A percentile compares a stretch with the other conserved stretches of the same genome.
phyloP scores from a whole-genome alignment of 1,140 invertebrate genomes.

The Cotesia glomerata region DNA sequence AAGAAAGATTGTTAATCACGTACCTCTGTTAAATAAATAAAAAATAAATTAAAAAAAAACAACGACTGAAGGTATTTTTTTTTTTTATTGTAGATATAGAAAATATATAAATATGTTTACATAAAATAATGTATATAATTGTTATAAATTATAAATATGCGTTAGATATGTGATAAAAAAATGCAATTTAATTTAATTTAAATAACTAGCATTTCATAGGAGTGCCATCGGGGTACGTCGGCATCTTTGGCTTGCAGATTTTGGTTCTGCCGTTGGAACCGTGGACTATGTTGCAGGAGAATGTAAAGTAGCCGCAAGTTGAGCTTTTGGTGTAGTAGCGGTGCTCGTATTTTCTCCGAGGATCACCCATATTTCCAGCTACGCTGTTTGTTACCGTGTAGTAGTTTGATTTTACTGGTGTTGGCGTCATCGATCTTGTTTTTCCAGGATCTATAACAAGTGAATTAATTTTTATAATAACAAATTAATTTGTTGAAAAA shows the following conservation, averaged over 20 bases:
- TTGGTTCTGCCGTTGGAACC: slow-evolving; percentile 78
- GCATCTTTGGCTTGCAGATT: slow-evolving; percentile 77
- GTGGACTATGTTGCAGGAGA: slow-evolving; percentile 79
- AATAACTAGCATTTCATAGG: slow-evolving; percentile 59
- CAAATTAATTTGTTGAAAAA: too few relatives aligned
- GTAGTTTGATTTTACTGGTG: slow-evolving; percentile 48
- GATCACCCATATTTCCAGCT: slow-evolving; percentile 71
- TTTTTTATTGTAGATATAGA: slow-evolving; percentile 9
- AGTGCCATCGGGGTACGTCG: slow-evolving; percentile 65
- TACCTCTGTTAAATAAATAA: background rate
- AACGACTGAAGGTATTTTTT: background rate
- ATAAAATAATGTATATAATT: slow-evolving; percentile 16
- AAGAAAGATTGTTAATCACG: background rate
- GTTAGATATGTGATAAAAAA: slow-evolving; percentile 11
- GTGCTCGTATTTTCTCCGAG: slow-evolving; percentile 62
- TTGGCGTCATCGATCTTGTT: slow-evolving; percentile 12
- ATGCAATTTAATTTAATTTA: background rate
- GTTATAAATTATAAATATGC: slow-evolving; percentile 14
- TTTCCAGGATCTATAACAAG: slow-evolving; percentile 8
- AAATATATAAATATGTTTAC: slow-evolving; percentile 23
- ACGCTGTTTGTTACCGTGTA: slow-evolving; percentile 78
- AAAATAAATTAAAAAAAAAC: background rate
- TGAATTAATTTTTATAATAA: too few relatives aligned
- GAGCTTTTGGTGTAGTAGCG: slow-evolving; percentile 84
- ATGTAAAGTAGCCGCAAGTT: slow-evolving; percentile 84